Conservation (phyloP, 2,113 vertebrate species). For the Panthera leo region DNA sequence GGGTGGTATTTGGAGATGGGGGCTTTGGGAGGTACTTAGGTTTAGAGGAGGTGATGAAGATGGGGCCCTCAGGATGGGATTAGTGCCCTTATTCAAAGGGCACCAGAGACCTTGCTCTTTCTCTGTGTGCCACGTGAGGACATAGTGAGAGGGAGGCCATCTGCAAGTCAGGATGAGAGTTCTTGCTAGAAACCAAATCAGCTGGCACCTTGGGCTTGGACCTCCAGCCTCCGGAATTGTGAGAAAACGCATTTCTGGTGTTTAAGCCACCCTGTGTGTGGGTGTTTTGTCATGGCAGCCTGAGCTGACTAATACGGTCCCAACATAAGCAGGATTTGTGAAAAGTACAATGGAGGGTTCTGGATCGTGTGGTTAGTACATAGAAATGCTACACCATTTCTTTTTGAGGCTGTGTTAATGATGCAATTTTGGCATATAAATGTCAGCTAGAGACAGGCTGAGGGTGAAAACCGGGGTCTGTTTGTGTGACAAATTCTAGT, state of each 20-base stretch:
- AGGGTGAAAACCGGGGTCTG: constrained; percentile 31
- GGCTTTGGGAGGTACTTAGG: neutral
- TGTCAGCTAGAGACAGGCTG: neutral
- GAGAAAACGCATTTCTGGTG: neutral
- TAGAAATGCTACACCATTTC: constrained; percentile 44
- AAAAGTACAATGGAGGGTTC: constrained; percentile 11
- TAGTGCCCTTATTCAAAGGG: neutral
- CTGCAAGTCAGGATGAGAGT: neutral
- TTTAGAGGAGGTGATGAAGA: neutral
- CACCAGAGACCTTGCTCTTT: constrained; percentile 23
- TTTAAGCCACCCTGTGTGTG: neutral
- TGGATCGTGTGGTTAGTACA: constrained; percentile 48
- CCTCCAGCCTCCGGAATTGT: neutral
- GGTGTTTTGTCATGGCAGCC: neutral
- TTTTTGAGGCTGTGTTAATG: constrained; percentile 44
- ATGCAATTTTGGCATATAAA: neutral
- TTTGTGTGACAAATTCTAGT: constrained; percentile 45
- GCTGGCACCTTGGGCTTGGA: neutral
- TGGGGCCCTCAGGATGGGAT: neutral
- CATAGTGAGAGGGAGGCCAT: neutral
- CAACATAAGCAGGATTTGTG: constrained; percentile 22
- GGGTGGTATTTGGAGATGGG: neutral
- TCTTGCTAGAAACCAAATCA: neutral
- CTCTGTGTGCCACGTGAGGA: neutral
- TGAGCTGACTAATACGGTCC: neutral